Evolutionary conservation across 2,888 invertebrate species (phyloP).

Genomic region (Acrobeloides nanus): DNA sequence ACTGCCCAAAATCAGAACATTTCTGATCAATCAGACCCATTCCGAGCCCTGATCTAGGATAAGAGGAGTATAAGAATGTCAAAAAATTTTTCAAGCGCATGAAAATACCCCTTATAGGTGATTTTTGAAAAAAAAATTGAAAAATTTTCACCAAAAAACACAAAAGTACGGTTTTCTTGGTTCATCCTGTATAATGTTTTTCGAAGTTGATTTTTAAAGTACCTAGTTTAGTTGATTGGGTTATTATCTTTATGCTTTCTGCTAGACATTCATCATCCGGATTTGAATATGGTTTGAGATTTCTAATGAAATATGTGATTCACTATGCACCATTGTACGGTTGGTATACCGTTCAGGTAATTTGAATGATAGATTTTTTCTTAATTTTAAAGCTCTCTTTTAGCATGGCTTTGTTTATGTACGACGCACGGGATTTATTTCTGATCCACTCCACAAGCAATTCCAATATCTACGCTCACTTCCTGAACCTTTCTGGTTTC

Average conservation of each 20-base stretch:
- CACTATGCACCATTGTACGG: conserved; percentile 47
- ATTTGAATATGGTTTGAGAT: conserved; percentile 34
- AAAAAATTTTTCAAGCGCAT: too few species aligned
- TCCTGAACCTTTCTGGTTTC: conserved; percentile 37
- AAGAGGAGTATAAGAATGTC: too few species aligned
- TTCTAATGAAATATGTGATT: conserved; percentile 44
- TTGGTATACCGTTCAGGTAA: conserved; percentile 48
- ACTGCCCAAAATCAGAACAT: too few species aligned
- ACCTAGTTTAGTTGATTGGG: conserved; percentile 40
- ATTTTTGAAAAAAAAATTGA: too few species aligned
- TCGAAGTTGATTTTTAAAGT: conserved; percentile 1
- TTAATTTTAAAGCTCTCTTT: conserved; percentile 7
- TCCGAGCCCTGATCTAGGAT: too few species aligned
- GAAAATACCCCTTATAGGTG: too few species aligned
- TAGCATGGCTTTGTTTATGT: conserved; percentile 50
- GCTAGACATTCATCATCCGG: conserved; percentile 34
- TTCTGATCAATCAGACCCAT: too few species aligned
- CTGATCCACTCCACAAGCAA: conserved; percentile 35
- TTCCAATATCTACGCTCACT: conserved; percentile 32
- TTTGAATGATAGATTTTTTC: background rate
- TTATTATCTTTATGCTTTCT: conserved; percentile 38
- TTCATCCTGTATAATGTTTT: too few species aligned
- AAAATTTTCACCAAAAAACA: too few species aligned
- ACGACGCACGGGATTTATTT: conserved; percentile 36
- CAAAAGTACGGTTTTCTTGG: too few species aligned